Evolutionary conservation across 2,797 vertebrate species (phyloP), one percentile per base, ranked within the genome.

Genomic region (Myotis daubentonii): DNA sequence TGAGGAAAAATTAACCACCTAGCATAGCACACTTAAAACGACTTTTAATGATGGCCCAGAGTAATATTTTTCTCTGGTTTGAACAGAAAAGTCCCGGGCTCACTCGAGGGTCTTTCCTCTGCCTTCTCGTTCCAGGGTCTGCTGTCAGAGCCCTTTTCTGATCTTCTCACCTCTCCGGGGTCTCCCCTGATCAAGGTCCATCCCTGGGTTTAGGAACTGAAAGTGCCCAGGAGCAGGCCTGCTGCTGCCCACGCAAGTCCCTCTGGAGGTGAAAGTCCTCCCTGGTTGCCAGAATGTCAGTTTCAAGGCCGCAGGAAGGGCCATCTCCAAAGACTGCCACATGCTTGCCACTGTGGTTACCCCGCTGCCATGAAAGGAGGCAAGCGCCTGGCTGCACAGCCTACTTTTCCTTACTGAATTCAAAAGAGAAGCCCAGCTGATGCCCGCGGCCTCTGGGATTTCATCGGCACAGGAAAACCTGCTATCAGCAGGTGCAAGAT

Each of bases 381-480:
- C 11, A 65, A 16, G 28, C 10, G 5, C 22, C 70, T 70, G 17
- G 17, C 12, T 16, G 28, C 8, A 20, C 25, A 51, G 51, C 20
- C 75, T 47, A 5, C 30, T 66, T 82, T 66, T 66, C 65, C 36
- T 60, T 62, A 87, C 9, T 30, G 68, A 51, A 10, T 65, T 72
- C 16, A 30, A 28, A 68, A 19, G 5, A 55, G 4, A 33, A 38
- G n/a, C 22, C 20, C 44, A 9, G 3, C 38, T 11, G 30, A n/a
- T 51, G 33, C 71, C 53, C 62, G 17, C 28, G 78, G 10, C 68
- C 80, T 78, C 82, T 53, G 19, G 23, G 70, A 30, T 93, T 90
- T 85, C 91, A 89, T 93, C 93, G 81, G 72, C 33, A 72, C 87
- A 90, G 92, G 91, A 93, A 95, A 89, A 65, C 60, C 75, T 51